Evolutionary conservation across 2,797 vertebrate genomes (phyloP).

Genomic region (Todus mexicanus): DNA sequence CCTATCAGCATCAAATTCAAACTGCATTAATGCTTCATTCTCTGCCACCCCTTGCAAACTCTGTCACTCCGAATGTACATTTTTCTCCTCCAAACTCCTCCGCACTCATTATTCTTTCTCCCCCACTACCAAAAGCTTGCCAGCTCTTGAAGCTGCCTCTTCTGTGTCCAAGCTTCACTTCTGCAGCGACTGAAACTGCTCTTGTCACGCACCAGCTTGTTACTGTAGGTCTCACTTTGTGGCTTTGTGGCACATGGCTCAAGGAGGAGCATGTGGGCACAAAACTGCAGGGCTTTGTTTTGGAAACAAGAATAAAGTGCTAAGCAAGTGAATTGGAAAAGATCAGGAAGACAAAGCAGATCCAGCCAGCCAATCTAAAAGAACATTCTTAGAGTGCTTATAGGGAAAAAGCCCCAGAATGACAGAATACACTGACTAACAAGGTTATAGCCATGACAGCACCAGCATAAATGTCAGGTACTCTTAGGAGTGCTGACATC

Average conservation of each 20-base stretch:
- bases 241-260: neutral
- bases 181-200: neutral
- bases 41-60: neutral
- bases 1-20: neutral
- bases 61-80: neutral
- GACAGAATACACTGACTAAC: neutral
- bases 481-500: neutral
- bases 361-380: neutral
- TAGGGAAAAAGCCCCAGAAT: neutral
- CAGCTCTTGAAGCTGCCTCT: neutral
- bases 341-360: neutral
- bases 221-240: neutral
- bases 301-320: neutral
- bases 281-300: neutral
- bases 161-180: neutral
- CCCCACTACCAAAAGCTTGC: neutral
- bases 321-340: neutral
- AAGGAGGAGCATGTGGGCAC: neutral
- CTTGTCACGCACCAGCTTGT: neutral
- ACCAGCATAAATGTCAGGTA: neutral
- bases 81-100: neutral
- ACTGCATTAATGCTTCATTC: neutral
- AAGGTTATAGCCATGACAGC: neutral
- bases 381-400: neutral
- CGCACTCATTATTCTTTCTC: neutral